Evolutionary conservation across 2,113 vertebrate species (phyloP).

Genomic region (Tupaia chinensis): DNA sequence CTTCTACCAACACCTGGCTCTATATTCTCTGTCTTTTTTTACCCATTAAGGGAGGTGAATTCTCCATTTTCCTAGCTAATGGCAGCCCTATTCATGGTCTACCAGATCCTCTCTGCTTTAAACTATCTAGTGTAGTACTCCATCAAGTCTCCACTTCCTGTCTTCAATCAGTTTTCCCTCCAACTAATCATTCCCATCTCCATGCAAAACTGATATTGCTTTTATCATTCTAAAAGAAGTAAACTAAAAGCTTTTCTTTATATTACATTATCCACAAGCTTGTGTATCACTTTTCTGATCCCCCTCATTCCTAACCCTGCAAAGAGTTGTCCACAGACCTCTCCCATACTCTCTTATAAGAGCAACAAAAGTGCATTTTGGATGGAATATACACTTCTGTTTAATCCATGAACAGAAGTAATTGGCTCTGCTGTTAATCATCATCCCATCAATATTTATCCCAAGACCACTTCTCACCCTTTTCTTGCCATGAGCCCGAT

Average conservation of each 20-base stretch:
- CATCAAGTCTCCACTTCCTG: neutral
- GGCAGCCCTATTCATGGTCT: too few relatives aligned
- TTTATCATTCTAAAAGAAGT: neutral
- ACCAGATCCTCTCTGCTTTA: too few relatives aligned
- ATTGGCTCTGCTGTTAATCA: neutral
- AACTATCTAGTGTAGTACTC: rapidly evolving
- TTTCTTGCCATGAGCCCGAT: neutral
- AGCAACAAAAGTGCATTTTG: neutral
- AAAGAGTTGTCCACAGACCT: neutral
- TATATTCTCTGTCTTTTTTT: neutral
- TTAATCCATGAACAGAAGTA: neutral
- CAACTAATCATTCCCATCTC: neutral
- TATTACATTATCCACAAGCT: neutral
- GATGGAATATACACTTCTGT: neutral
- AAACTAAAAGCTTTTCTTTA: neutral
- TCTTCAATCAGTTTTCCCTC: neutral
- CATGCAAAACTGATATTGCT: neutral
- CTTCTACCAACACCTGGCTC: neutral
- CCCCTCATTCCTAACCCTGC: neutral
- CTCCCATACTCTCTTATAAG: neutral
- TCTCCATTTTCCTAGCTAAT: neutral
- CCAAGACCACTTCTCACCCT: neutral
- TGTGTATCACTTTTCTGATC: neutral
- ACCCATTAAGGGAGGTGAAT: too few relatives aligned
- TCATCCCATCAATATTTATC: neutral